Conservation (phyloP, 2,797 vertebrate genomes). For the Microctenopoma stevenorrisi region DNA sequence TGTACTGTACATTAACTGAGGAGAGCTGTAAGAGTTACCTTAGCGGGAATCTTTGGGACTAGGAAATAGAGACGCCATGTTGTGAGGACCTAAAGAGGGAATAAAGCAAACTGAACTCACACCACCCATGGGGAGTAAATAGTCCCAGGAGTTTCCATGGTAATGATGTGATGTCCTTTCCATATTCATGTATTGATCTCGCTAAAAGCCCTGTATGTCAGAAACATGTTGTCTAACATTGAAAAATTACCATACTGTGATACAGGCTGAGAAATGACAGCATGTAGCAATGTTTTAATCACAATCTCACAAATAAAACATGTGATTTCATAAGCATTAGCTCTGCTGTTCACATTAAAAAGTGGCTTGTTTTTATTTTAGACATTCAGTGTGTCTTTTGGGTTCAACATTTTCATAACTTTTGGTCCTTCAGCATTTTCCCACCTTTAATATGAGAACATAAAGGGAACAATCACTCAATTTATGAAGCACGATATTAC, state of each 20-base stretch:
- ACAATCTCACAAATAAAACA: constrained; percentile 22
- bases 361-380: constrained; percentile 35
- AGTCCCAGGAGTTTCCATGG: constrained; percentile 61
- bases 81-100: constrained; percentile 81
- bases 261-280: constrained; percentile 15
- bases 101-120: constrained; percentile 40
- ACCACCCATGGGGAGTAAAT: constrained; percentile 29
- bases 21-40: constrained; percentile 58
- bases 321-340: constrained; percentile 31
- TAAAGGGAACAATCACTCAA: constrained; percentile 5
- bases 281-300: constrained; percentile 36
- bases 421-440: constrained; percentile 31
- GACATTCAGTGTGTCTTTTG: constrained; percentile 4
- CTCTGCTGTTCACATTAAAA: constrained; percentile 14
- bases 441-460: constrained; percentile 15
- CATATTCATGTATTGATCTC: constrained; percentile 61
- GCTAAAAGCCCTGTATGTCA: constrained; percentile 61
- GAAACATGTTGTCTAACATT: constrained; percentile 39
- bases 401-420: constrained; percentile 30
- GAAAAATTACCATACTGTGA: constrained; percentile 33
- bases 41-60: constrained; percentile 84
- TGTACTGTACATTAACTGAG: not conserved
- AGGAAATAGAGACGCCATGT: constrained; percentile 89
- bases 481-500: constrained; percentile 2
- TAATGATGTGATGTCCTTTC: constrained; percentile 45